Percentiles rank a stretch among this genome's conserved stretches.
phyloP scores from a whole-genome alignment of 2,888 invertebrate species.

The Aleiodes leptofemur region DNA sequence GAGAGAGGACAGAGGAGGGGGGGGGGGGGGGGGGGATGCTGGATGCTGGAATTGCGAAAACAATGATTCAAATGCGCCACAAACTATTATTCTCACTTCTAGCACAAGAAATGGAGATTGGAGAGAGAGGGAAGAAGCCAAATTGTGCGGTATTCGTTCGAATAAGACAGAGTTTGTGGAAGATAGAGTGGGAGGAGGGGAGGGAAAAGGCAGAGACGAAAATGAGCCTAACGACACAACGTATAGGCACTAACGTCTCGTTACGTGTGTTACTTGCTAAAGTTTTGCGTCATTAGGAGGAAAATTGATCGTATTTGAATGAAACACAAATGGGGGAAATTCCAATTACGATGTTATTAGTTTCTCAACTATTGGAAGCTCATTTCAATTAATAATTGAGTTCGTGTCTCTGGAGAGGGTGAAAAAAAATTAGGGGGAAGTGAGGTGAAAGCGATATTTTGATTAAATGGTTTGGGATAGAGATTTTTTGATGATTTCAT shows the following conservation, averaged over 20 bases:
- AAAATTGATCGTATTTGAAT: constrained; percentile 58
- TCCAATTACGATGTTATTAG: constrained; percentile 54
- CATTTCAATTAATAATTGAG: constrained; percentile 21
- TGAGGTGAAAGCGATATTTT: too few species aligned
- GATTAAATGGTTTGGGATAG: too few species aligned
- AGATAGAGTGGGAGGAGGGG: constrained; percentile 19
- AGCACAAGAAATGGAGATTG: constrained; percentile 40
- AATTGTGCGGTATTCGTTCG: constrained; percentile 13
- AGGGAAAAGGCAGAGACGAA: constrained; percentile 15
- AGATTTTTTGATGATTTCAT: too few species aligned
- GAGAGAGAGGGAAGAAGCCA: constrained; percentile 31
- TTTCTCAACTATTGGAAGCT: constrained; percentile 45
- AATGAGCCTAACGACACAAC: constrained; percentile 26
- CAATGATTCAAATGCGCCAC: constrained; percentile 61
- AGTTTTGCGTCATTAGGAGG: constrained; percentile 58
- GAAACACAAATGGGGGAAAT: constrained; percentile 50
- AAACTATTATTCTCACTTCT: constrained; percentile 48
- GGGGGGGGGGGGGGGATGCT: too few species aligned
- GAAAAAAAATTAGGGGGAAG: background rate
- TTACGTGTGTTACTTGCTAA: constrained; percentile 32
- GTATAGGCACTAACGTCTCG: constrained; percentile 9
- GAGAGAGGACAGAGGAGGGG: background rate
- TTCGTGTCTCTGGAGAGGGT: background rate
- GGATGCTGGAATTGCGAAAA: constrained; percentile 53
- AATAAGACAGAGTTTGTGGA: too few species aligned